Evolutionary conservation across 2,888 invertebrate species (phyloP), one percentile per base, ranked within the genome.

Genomic region (Fragum whitleyi): DNA sequence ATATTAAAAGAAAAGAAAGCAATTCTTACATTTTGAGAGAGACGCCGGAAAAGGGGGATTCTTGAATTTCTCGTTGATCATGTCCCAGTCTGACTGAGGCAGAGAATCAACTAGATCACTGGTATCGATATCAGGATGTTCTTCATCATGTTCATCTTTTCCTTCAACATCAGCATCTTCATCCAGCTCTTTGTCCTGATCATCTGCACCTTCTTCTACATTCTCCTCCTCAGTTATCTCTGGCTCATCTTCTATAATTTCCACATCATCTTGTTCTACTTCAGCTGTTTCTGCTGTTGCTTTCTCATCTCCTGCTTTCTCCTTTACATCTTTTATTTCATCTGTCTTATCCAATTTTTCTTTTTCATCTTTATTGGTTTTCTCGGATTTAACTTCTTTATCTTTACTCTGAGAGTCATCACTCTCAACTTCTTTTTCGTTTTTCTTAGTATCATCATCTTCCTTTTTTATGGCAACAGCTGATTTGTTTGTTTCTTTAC

Each of bases 1-100:
- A n/a, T n/a, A n/a, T n/a, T n/a, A n/a, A n/a, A n/a, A n/a, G n/a
- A n/a, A n/a, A n/a, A n/a, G n/a, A n/a, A n/a, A n/a, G n/a, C n/a
- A n/a, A n/a, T n/a, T n/a, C 73, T 73, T 26, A 73, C 73, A 73
- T 26, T 73, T 73, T 16, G 42, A 28, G 2, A 73, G 29, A 6
- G 73, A 73, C 26, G 26, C 42, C 47, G 73, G 73, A 21, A 73
- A 29, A 26, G 73, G 73, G 39, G 61, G 59, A 39, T 42, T 39
- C 26, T 71, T 36, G 39, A 57, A 71, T n/a, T 16, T 39, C 36
- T 71, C 71, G 16, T 23, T 29, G 9, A 53, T 29, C 26, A n/a
- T 26, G 16, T 32, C 29, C 21, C 21, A 28, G 36, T 62, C 62
- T 28, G 57, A 57, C 28, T 36, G n/a, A n/a, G 19, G 62, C 9